Percentiles rank a stretch among this genome's conserved stretches.
Evolutionary conservation across 1,140 invertebrate species (phyloP).

Genomic region (Drosophila serrata): DNA sequence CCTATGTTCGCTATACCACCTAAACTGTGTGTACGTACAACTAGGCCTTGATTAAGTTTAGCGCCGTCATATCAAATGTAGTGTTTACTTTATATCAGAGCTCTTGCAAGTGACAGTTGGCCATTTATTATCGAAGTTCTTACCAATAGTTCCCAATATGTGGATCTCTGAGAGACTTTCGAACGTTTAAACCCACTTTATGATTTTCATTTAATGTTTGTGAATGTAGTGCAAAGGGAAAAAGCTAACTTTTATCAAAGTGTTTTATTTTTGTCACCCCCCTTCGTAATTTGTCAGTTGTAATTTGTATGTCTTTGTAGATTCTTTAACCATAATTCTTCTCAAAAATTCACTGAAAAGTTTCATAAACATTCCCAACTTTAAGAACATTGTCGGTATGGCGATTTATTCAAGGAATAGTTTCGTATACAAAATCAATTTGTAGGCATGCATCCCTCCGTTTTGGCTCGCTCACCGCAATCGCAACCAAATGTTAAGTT

Average conservation of each 20-base stretch:
- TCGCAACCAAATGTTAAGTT: conserved; percentile 48
- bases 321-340: background rate
- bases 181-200: background rate
- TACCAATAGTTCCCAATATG: background rate
- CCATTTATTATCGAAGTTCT: background rate
- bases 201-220: background rate
- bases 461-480: conserved; percentile 30
- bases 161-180: too few species aligned
- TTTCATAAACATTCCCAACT: background rate
- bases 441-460: conserved; percentile 16
- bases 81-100: conserved; percentile 11
- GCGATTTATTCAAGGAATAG: conserved; percentile 24
- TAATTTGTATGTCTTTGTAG: background rate
- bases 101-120: background rate
- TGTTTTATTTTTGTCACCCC: background rate
- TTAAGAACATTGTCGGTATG: background rate
- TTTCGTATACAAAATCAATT: conserved; percentile 10
- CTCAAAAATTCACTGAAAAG: too few species aligned
- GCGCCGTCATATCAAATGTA: conserved; percentile 21
- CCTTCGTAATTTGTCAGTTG: background rate
- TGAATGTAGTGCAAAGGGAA: too few species aligned
- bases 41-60: conserved; percentile 34
- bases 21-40: conserved; percentile 37
- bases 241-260: background rate
- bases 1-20: conserved; percentile 56